A percentile compares a stretch with the other conserved stretches of the same genome.
Conservation (phyloP, 2,797 vertebrate genomes). For the Saxicola maurus region DNA sequence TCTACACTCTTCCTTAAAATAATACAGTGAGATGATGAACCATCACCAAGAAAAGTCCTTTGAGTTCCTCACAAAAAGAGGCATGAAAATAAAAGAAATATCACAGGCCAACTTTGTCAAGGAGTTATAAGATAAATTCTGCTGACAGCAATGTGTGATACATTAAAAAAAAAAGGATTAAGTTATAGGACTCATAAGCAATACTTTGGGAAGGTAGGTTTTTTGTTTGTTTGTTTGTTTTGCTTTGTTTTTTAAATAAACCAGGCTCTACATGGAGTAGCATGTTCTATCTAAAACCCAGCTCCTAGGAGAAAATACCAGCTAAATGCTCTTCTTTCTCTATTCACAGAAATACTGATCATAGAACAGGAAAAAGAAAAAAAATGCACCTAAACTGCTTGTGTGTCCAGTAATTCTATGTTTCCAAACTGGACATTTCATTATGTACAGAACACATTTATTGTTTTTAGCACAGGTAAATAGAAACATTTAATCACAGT, state of each 20-base stretch:
- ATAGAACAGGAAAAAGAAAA: neutral
- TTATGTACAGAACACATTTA: neutral
- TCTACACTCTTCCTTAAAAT: neutral
- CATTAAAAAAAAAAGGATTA: accelerated
- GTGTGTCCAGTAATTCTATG: neutral
- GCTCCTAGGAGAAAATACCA: neutral
- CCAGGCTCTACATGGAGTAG: neutral
- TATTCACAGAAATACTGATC: neutral
- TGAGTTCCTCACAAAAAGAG: neutral
- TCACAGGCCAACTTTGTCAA: neutral
- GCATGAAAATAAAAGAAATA: neutral
- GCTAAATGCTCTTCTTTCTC: neutral
- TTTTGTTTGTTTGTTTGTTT: neutral
- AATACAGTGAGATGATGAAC: neutral
- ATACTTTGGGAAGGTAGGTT: neutral
- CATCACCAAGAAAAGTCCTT: neutral
- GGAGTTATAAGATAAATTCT: neutral
- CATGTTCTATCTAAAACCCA: neutral
- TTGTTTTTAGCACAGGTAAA: neutral
- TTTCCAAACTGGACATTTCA: neutral
- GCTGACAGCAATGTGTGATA: neutral
- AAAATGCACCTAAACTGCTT: neutral
- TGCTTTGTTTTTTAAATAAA: neutral
- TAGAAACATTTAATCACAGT: neutral
- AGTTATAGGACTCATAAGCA: neutral